Evolutionary conservation across 2,888 invertebrate genomes (phyloP), one percentile per base, ranked within the genome.

Genomic region (Tholera decimalis): DNA sequence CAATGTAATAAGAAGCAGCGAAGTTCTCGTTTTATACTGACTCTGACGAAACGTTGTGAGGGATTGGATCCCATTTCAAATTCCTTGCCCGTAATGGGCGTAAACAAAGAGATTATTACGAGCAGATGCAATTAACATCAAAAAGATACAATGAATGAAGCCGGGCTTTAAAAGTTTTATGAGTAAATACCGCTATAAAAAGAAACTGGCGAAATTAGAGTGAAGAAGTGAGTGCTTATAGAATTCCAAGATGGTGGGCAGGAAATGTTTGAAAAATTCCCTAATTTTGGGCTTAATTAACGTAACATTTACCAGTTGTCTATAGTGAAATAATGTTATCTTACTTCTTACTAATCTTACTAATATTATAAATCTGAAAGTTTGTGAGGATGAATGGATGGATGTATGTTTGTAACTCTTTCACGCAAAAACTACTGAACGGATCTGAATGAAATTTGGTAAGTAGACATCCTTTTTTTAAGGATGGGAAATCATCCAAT

Each of bases 51-150:
- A 51, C 60, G 56, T 76, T 57, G 83, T 85, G 69, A 76, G 60
- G 76, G 80, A 67, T 61, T 62, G 63, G 63, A 77, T 73, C 80
- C 80, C 71, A 85, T 86, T 86, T 80, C 66, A 68, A 73, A 87
- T 85, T 87, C 85, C 77, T 69, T 61, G 59, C 73, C 72, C 76
- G 83, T 85, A 83, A 87, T 85, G 85, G 80, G 73, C 79, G 85
- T 87, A 87, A 87, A 87, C 87, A 87, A 86, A 79, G 80, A 79
- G 82, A 83, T 83, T 85, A 84, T 83, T 84, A 77, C 73, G 73
- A 79, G 71, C 73, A 80, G 77, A 80, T 79, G 82, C 85, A 82
- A 82, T 82, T 82, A 82, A 82, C 83, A 82, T 82, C 73, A 67
- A 78, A 82, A 82, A 78, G 73, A 82, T 80, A 77, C 75, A 77